A percentile compares a stretch with the other conserved stretches of the same genome.
Conservation (phyloP, 2,888 invertebrate species). For the Megaustenia siamemsis region DNA sequence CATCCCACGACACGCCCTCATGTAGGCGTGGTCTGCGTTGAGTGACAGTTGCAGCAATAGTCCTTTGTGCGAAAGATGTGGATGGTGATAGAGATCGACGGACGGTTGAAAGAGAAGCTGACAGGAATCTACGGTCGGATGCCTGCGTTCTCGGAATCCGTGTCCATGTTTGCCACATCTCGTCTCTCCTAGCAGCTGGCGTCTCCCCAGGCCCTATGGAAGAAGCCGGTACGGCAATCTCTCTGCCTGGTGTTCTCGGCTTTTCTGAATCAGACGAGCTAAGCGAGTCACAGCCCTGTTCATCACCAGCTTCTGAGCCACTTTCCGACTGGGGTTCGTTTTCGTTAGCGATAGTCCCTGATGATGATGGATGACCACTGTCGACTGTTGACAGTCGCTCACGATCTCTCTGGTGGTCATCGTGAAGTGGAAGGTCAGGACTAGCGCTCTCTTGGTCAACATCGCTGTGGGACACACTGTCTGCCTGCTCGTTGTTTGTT, state of each 20-base stretch:
- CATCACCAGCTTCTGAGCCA: constrained; percentile 11
- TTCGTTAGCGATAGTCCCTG: constrained; percentile 34
- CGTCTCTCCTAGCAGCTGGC: constrained; percentile 41
- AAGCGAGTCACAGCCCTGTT: constrained; percentile 23
- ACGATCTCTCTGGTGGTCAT: constrained; percentile 1
- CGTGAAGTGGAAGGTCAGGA: constrained; percentile 17
- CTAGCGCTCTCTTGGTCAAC: constrained; percentile 20
- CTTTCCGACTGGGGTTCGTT: constrained; percentile 21
- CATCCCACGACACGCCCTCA: constrained; percentile 46
- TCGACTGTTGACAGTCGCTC: constrained; percentile 49
- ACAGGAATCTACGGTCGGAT: not conserved
- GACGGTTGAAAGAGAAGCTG: constrained; percentile 13
- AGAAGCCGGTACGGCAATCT: constrained; percentile 39
- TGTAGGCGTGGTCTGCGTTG: constrained; percentile 40
- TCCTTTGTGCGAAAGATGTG: constrained; percentile 7
- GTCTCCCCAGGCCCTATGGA: constrained; percentile 46
- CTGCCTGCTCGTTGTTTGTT: constrained; percentile 3
- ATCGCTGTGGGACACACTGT: constrained; percentile 16
- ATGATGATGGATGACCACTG: constrained; percentile 49
- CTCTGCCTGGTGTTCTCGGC: constrained; percentile 46
- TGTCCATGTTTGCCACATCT: constrained; percentile 53
- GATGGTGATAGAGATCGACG: constrained; percentile 16
- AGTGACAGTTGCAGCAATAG: not conserved
- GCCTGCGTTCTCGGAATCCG: constrained; percentile 47
- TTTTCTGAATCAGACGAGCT: constrained; percentile 46